Conservation (phyloP, 2,113 vertebrate genomes). For the Balaeniceps rex region DNA sequence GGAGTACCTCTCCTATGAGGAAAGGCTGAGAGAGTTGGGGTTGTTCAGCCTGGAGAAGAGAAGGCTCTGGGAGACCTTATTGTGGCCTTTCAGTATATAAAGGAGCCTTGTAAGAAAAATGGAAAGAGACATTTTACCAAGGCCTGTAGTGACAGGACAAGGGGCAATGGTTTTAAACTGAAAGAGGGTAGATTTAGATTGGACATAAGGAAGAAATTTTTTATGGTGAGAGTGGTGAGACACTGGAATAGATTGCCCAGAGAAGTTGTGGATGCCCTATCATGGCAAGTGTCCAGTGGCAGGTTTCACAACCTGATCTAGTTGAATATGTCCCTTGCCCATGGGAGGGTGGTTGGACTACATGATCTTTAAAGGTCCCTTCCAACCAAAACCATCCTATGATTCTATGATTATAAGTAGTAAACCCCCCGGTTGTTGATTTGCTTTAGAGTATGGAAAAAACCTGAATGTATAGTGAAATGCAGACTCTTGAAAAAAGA, state of each 20-base stretch:
- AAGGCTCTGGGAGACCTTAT: not conserved
- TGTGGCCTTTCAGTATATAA: not conserved
- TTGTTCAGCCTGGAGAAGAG: not conserved
- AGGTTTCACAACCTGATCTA: not conserved
- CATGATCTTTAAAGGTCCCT: not conserved
- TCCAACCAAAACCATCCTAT: not conserved
- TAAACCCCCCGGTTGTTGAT: not conserved
- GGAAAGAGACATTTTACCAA: not conserved
- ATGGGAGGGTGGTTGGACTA: not conserved
- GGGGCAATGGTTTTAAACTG: not conserved
- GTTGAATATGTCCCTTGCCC: not conserved
- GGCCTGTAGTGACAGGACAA: not conserved
- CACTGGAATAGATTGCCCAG: not conserved
- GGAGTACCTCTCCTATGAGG: not conserved
- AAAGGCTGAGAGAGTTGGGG: not conserved
- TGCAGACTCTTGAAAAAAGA: not conserved
- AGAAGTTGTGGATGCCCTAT: not conserved
- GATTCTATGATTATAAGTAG: not conserved
- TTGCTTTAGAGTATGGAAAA: not conserved
- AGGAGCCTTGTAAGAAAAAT: not conserved
- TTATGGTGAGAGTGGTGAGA: not conserved
- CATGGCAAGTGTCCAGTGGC: not conserved
- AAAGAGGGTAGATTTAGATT: not conserved
- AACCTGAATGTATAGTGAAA: not conserved
- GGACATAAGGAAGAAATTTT: not conserved